A percentile compares a stretch with the other conserved stretches of the same genome.
These are phyloP conservation scores for Glareola pratincola DNA, from an alignment of 2,113 vertebrate species.

Conservation along the genomic window DNA sequence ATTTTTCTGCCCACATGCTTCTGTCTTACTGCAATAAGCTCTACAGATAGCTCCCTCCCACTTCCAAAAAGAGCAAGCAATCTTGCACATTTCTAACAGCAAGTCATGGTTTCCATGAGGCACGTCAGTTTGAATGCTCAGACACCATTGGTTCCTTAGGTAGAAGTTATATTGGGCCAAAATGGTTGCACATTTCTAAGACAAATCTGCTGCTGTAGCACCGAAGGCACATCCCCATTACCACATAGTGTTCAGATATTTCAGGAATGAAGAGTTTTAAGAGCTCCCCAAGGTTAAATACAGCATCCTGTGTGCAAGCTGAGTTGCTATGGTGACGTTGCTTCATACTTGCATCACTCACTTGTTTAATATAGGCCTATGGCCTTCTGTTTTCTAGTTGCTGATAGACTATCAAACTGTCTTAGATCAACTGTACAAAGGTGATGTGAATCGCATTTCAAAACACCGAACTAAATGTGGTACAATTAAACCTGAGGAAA, in stretches of 20 bases:
- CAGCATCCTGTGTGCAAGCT: conserved; percentile 36
- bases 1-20: not conserved
- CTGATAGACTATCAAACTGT: conserved; percentile 16
- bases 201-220: conserved; percentile 5
- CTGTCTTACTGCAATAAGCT: not conserved
- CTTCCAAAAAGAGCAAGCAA: not conserved
- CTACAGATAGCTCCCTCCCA: not conserved
- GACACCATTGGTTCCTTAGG: not conserved
- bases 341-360: conserved; percentile 46
- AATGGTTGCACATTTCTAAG: not conserved
- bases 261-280: conserved; percentile 49
- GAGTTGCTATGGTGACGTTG: conserved; percentile 51
- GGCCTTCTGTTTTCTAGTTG: conserved; percentile 28
- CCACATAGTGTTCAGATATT: conserved; percentile 13
- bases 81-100: not conserved
- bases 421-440: conserved; percentile 32
- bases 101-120: not conserved
- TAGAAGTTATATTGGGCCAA: conserved; percentile 15
- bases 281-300: conserved; percentile 53
- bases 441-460: not conserved
- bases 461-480: not conserved
- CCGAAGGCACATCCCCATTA: not conserved
- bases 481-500: not conserved
- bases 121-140: not conserved
- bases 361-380: conserved; percentile 23